Conservation (phyloP, 2,797 vertebrate genomes). For the Podarcis siculus region DNA sequence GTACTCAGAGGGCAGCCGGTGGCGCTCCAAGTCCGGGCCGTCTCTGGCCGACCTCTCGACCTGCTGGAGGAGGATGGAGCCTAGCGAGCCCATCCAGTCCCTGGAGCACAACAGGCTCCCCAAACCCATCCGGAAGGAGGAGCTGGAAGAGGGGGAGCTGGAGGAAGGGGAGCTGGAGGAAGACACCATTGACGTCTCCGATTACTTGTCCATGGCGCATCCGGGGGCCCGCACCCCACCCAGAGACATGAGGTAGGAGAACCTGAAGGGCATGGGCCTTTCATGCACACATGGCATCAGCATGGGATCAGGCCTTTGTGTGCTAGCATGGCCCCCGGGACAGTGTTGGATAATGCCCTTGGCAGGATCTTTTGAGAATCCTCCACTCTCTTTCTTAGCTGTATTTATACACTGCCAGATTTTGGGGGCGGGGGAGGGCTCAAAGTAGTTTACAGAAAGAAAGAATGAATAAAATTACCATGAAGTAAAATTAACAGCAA, state of each 20-base stretch:
- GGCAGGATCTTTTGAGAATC: not conserved
- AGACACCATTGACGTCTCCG: conserved; percentile 55
- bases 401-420: no score
- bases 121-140: conserved; percentile 69
- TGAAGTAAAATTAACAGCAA: no score
- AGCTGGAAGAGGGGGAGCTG: conserved; percentile 77
- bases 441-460: no score
- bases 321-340: not conserved
- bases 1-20: conserved; percentile 71
- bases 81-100: conserved; percentile 75
- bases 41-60: conserved; percentile 68
- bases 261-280: not conserved
- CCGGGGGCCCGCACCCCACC: conserved; percentile 58
- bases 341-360: no score
- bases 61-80: conserved; percentile 78
- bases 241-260: conserved; percentile 72
- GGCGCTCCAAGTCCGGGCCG: conserved; percentile 76
- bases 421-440: no score
- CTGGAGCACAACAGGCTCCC: conserved; percentile 74
- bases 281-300: no score
- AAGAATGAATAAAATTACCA: no score
- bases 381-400: no score
- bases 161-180: conserved; percentile 76
- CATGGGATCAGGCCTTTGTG: no score
- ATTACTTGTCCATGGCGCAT: conserved; percentile 66